phyloP scores from a whole-genome alignment of 1,140 invertebrate species.

The Papilio polytes region DNA sequence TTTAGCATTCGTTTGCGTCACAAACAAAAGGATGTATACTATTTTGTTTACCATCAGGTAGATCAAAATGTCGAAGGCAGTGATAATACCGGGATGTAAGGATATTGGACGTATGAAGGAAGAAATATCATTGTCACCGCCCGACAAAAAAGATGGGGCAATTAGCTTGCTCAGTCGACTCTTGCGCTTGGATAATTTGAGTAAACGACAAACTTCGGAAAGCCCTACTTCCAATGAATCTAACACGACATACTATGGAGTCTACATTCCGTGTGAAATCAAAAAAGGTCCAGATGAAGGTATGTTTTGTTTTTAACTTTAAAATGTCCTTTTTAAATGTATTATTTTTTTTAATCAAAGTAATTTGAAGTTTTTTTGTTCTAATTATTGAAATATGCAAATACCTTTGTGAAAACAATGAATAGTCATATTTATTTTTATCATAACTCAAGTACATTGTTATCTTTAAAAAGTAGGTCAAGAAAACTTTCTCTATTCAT shows the following conservation, averaged over 20 bases:
- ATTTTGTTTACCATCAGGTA: constrained; percentile 78
- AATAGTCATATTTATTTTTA: constrained; percentile 19
- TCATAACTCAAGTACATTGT: constrained; percentile 13
- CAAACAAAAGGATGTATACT: constrained; percentile 71
- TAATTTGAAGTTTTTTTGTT: constrained; percentile 29
- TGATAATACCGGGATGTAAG: constrained; percentile 73
- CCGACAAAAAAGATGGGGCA: constrained; percentile 73
- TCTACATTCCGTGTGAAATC: constrained; percentile 82
- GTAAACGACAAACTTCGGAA: constrained; percentile 61
- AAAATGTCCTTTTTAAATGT: not conserved
- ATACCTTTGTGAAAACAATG: constrained; percentile 28
- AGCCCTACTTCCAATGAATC: constrained; percentile 67
- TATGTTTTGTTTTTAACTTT: constrained; percentile 42
- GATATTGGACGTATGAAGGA: constrained; percentile 72
- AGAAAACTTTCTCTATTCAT: constrained; percentile 20
- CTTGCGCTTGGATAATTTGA: constrained; percentile 64
- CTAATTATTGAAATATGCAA: constrained; percentile 31
- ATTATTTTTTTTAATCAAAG: not conserved
- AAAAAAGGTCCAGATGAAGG: constrained; percentile 82
- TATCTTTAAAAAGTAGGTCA: constrained; percentile 21
- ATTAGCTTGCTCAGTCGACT: constrained; percentile 73
- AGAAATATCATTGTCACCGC: constrained; percentile 69
- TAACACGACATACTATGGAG: constrained; percentile 74
- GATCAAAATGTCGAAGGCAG: constrained; percentile 76
- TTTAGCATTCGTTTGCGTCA: constrained; percentile 70